Base-by-base conservation (phyloP, 2,113 vertebrate species). In the Salvelinus fontinalis region DNA sequence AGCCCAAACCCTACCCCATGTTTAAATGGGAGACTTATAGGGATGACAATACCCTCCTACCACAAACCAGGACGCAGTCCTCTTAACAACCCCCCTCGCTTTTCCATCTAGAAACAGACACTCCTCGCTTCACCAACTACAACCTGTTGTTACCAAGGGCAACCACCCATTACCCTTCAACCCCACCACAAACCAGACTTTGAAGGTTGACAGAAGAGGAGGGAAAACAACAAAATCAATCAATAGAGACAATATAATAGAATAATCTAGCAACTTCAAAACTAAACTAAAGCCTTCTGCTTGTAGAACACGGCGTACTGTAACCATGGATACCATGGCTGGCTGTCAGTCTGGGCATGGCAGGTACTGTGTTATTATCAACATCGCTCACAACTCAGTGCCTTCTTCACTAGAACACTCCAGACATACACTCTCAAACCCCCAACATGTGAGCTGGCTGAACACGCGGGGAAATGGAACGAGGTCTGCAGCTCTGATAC, bases 361-460 rank as follows among this genome's bases (percentile, higher is more conserved):
- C 70, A 76, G 70, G 48, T 73, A 66, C 66, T 34, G 26, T 67
- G 66, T 67, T 67, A 67, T 34, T 67, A 67, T 27, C 29, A 31
- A 78, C 29, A 31, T 75, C 73, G 68, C 81, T 86, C 77, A 75
- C 79, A 86, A 83, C 85, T 89, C 81, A 89, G 92, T 93, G 92
- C 90, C 92, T 92, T 93, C 82, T 83, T 78, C 68, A 49, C 39
- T 49, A 70, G 34, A 54, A 70, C 39, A 70, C n/a, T 24, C 24
- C 31, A n/a, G 13, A 68, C 68, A 54, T 39, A 16, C 67, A 39
- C 24, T 34, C 31, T 18, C 51, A 13, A 64, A 26, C n/a, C 5
- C 24, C 8, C 60, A 3, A 64, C 24, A 26, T 64, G 20, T 6
- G 24, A 68, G 66, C 29, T 18, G 29, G 13, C 31, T 68, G 67